Evolutionary conservation across 2,797 vertebrate genomes (phyloP).

Genomic region (Arnoldichthys spilopterus): DNA sequence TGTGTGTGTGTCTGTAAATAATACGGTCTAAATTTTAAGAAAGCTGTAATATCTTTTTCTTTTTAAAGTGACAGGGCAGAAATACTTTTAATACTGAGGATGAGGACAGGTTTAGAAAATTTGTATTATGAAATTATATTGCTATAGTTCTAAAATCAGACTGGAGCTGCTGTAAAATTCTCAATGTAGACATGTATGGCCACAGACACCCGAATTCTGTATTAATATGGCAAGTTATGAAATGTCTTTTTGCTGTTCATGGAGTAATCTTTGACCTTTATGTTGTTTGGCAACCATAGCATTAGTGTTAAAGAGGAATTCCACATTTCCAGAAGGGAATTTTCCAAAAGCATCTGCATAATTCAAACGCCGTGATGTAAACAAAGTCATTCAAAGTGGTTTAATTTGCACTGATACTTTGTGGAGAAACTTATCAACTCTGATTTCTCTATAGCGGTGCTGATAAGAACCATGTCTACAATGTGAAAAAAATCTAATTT

Average conservation of each 20-base stretch:
- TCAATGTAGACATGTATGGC: neutral
- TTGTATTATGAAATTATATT: neutral
- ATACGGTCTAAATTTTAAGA: no score
- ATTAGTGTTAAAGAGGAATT: no score
- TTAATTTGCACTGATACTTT: neutral
- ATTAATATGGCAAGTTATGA: neutral
- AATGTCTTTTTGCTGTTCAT: no score
- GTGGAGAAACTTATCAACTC: neutral
- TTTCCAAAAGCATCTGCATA: neutral
- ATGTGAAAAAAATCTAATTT: no score
- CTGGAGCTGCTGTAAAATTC: neutral
- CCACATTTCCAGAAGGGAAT: no score
- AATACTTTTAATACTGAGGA: no score
- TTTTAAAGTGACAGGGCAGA: no score
- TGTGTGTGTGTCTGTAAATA: conserved; percentile 52
- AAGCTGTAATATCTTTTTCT: no score
- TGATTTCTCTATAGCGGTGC: neutral
- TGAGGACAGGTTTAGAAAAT: no score
- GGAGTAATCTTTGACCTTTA: no score
- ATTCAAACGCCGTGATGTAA: neutral
- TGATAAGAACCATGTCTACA: neutral
- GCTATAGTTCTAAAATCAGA: neutral
- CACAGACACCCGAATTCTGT: neutral
- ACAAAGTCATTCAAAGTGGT: no score
- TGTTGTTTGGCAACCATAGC: no score